phyloP scores from a whole-genome alignment of 2,113 vertebrate species.

The Callipepla californica region DNA sequence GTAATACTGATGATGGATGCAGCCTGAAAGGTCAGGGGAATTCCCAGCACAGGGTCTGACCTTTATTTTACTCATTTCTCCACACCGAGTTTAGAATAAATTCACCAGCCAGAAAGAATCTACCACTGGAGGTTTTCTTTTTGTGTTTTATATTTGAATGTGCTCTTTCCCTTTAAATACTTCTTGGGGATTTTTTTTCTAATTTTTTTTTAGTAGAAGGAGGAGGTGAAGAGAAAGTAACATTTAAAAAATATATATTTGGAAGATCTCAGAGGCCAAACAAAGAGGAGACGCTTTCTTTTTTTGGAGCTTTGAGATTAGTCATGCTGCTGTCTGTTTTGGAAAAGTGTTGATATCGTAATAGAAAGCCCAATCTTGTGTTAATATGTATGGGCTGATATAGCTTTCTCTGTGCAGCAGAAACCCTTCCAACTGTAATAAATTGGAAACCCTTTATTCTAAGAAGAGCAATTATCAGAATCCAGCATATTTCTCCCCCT shows the following conservation, averaged over 20 bases:
- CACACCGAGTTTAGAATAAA: conserved; percentile 68
- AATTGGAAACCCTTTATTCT: conserved; percentile 53
- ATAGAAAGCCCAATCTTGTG: conserved; percentile 56
- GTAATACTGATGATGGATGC: conserved; percentile 75
- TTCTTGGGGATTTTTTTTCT: not conserved
- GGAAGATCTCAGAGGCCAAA: conserved; percentile 49
- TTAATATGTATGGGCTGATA: conserved; percentile 57
- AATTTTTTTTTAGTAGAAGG: not conserved
- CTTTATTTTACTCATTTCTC: conserved; percentile 73
- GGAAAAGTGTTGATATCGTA: conserved; percentile 38
- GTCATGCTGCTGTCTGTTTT: conserved; percentile 64
- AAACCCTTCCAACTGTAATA: conserved; percentile 60
- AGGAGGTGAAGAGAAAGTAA: not conserved
- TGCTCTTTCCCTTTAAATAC: conserved; percentile 51
- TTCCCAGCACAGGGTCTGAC: conserved; percentile 76
- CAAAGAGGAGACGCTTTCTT: conserved; percentile 6
- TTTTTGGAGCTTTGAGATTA: conserved; percentile 61
- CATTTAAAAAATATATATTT: not conserved
- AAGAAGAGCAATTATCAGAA: conserved; percentile 62
- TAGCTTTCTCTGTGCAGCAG: not conserved
- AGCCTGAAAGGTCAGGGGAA: conserved; percentile 75
- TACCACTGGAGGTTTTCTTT: conserved; percentile 59
- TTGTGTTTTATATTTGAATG: conserved; percentile 60
- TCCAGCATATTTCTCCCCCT: conserved; percentile 37
- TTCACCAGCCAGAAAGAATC: conserved; percentile 46